phyloP scores from a whole-genome alignment of 2,113 vertebrate genomes.

The Aegotheles bennettii region DNA sequence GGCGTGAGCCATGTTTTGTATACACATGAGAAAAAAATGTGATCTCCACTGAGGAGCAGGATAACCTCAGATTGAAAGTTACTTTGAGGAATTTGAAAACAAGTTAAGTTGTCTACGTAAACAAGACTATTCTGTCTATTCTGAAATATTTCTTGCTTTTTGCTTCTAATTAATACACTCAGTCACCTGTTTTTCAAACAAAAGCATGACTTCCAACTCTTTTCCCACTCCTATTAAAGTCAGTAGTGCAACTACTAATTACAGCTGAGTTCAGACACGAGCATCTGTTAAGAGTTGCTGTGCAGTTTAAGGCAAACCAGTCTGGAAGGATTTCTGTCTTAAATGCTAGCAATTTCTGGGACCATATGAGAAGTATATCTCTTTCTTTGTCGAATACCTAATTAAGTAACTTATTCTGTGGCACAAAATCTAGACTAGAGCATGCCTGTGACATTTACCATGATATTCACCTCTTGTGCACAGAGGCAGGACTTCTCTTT shows the following conservation, averaged over 20 bases:
- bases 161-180: not conserved
- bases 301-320: not conserved
- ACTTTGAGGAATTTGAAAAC: not conserved
- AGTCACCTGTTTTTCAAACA: not conserved
- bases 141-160: not conserved
- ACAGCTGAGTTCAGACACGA: not conserved
- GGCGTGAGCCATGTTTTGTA: not conserved
- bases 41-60: not conserved
- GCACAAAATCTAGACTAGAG: not conserved
- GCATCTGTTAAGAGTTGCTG: not conserved
- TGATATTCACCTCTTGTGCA: not conserved
- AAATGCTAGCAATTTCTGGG: not conserved
- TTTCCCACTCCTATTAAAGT: not conserved
- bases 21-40: accelerated
- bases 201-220: not conserved
- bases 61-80: not conserved
- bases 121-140: not conserved
- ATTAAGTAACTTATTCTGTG: not conserved
- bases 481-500: not conserved
- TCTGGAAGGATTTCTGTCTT: not conserved
- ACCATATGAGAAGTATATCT: not conserved
- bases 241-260: not conserved
- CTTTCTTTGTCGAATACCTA: not conserved
- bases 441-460: not conserved
- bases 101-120: not conserved